Conservation (phyloP, 2,888 invertebrate genomes). For the Cenopis cana region DNA sequence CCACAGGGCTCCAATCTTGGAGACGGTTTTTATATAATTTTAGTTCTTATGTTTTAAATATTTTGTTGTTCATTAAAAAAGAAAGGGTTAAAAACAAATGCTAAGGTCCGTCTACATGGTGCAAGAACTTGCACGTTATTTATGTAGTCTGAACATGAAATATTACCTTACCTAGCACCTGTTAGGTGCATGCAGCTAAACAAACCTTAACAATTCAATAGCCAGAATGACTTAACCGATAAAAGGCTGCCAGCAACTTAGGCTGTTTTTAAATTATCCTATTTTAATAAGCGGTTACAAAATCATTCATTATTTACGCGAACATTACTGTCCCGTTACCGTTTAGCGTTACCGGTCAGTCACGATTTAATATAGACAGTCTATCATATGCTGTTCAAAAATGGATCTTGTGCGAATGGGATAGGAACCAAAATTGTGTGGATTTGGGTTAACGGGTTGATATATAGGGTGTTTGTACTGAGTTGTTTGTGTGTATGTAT, state of each 20-base stretch:
- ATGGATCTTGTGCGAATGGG: background rate
- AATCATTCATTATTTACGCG: conserved; percentile 41
- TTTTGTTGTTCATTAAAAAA: no score
- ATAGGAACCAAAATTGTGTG: background rate
- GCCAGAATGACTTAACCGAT: background rate
- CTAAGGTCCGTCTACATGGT: no score
- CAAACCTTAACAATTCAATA: background rate
- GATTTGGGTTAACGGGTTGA: background rate
- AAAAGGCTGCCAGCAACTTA: background rate
- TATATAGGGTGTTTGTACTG: conserved; percentile 2
- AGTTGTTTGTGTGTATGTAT: conserved; percentile 1
- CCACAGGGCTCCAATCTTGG: no score
- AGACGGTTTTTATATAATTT: no score
- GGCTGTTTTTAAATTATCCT: background rate
- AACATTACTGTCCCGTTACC: conserved; percentile 40
- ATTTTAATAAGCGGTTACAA: conserved; percentile 29
- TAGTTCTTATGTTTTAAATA: no score
- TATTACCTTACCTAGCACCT: conserved; percentile 22
- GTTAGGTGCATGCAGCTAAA: conserved; percentile 5
- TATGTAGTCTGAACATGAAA: background rate
- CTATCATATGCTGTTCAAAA: background rate
- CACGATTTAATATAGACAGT: conserved; percentile 42
- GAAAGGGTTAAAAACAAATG: no score
- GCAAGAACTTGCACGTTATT: no score
- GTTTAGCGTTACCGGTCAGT: conserved; percentile 24